A percentile compares a stretch with the other conserved stretches of the same genome.
Conservation (phyloP, 1,140 invertebrate genomes). For the Papilio helenus region DNA sequence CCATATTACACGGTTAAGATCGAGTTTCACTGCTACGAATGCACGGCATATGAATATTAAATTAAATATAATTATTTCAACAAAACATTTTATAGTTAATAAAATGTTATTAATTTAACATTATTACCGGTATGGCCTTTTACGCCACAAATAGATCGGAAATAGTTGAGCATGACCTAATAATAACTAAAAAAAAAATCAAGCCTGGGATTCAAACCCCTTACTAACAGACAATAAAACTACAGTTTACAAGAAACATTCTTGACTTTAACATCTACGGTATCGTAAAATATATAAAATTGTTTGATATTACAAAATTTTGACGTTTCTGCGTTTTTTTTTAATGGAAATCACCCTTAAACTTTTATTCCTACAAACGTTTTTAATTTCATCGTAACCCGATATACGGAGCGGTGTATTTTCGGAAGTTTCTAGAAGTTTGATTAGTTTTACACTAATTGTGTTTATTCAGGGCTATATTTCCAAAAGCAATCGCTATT, state of each 20-base stretch:
- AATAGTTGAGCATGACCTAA: not conserved
- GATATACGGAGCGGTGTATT: conserved; percentile 6
- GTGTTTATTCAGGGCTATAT: conserved; percentile 3
- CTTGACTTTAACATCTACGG: not conserved
- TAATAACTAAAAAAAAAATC: not conserved
- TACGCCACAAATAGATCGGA: not conserved
- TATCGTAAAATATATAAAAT: not conserved
- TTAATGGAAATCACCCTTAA: not conserved
- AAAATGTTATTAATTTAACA: not conserved
- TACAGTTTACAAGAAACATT: not conserved
- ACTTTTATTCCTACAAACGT: not conserved
- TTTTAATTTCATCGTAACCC: conserved; percentile 12
- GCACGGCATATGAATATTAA: not conserved
- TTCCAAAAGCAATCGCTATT: not conserved
- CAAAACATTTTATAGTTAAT: not conserved
- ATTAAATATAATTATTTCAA: not conserved
- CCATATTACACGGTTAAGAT: conserved; percentile 54
- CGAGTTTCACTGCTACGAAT: conserved; percentile 45
- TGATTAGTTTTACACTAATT: conserved; percentile 26
- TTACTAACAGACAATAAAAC: not conserved
- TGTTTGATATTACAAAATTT: not conserved
- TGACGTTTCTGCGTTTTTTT: not conserved
- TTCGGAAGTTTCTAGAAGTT: conserved; percentile 29
- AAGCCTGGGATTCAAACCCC: not conserved
- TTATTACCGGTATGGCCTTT: not conserved